Evolutionary conservation across 2,797 vertebrate genomes (phyloP), one percentile per base, ranked within the genome.

Genomic region (Dromococcyx pavoninus): DNA sequence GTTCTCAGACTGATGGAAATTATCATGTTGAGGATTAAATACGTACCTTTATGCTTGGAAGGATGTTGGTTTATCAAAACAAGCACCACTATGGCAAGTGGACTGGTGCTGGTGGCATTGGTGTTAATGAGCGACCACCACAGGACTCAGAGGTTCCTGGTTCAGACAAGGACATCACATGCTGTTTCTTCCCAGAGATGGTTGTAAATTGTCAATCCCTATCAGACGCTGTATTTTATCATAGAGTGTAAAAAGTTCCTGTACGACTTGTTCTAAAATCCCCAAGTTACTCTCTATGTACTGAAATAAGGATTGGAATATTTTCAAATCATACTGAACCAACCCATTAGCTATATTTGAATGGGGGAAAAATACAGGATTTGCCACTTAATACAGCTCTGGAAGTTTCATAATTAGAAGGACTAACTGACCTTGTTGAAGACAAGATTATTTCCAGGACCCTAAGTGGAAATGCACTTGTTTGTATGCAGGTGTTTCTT

Each of bases 171-270:
- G 35, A 69, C 22, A 44, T 73, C 53, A 32, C 46, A 24, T 0
- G 2, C 24, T 57, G 13, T 48, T 61, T 61, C 70, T 74, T 62
- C 28, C 46, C 0, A 2, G 58, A 39, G 37, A 19, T 0, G 2
- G 10, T 8, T 65, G 7, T 23, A 71, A 37, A 44, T 74, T 81
- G n/a, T 88, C 57, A 57, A 66, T 57, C 37, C 56, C 50, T 51
- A 22, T 9, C 37, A 57, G 62, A 30, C 4, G 1, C 27, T 41
- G 13, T 61, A 17, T 78, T 81, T 80, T 69, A 23, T 51, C 37
- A 43, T 53, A 17, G 6, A 5, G 22, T 28, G 27, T 57, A 39
- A 66, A 82, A 62, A 8, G 22, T 61, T 91, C 30, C 56, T 53
- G 32, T 53, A 46, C 1, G 2, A 53, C 24, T 78, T 57, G 48